Percentiles rank a stretch among this genome's conserved stretches.
These are phyloP conservation scores for Drosophila insularis DNA, from an alignment of 1,140 invertebrate genomes.

Conservation along the genomic window DNA sequence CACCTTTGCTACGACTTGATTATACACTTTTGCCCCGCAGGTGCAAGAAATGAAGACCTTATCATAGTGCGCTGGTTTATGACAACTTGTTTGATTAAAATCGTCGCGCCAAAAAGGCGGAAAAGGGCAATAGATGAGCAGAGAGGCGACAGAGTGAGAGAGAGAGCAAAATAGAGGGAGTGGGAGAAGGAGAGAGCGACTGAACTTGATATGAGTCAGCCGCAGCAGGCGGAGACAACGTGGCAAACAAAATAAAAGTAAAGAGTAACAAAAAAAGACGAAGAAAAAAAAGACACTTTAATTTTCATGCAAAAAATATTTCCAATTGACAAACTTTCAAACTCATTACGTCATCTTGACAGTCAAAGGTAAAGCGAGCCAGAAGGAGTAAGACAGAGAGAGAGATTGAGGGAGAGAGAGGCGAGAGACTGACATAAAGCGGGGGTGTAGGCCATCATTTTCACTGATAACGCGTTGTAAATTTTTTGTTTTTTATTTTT, in stretches of 20 bases:
- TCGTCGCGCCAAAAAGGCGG: conserved; percentile 14
- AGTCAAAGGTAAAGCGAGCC: conserved; percentile 16
- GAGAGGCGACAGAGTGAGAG: not conserved
- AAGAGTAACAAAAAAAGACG: not conserved
- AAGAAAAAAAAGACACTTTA: not conserved
- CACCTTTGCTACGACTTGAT: not conserved
- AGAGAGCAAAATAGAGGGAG: conserved; percentile 31
- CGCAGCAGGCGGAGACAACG: conserved; percentile 24
- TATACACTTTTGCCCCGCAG: not conserved
- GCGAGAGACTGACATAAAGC: not conserved
- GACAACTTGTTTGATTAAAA: conserved; percentile 58
- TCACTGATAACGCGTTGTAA: conserved; percentile 31
- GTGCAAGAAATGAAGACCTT: conserved; percentile 27
- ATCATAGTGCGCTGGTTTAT: conserved; percentile 26
- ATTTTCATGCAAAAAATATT: conserved; percentile 8
- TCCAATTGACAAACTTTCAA: conserved; percentile 24
- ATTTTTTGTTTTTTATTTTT: not conserved
- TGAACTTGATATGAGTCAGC: conserved; percentile 25
- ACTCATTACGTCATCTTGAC: conserved; percentile 42
- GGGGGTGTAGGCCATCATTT: not conserved
- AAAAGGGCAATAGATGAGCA: not conserved
- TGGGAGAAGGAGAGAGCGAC: conserved; percentile 33
- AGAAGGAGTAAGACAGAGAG: not conserved
- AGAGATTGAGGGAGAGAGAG: not conserved
- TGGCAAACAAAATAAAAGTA: conserved; percentile 23